Conservation (phyloP, 1,140 invertebrate genomes). For the Pogonomyrmex californicus region DNA sequence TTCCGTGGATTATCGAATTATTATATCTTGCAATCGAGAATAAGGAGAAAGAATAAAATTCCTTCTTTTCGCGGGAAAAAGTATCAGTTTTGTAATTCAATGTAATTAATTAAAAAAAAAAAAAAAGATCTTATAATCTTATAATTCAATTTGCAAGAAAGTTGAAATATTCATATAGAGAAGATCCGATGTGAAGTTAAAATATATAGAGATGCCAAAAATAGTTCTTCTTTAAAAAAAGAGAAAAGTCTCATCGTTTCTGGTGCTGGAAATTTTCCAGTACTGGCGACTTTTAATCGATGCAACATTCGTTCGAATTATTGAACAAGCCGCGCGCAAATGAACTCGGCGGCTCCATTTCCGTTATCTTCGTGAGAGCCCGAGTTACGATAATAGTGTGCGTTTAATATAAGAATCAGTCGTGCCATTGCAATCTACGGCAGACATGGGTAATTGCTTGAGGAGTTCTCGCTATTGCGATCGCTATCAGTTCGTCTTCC, state of each 20-base stretch:
- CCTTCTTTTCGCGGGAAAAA: not conserved
- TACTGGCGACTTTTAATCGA: constrained; percentile 27
- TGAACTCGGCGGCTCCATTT: constrained; percentile 62
- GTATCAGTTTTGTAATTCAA: not conserved
- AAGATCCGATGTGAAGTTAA: not conserved
- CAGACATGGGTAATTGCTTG: constrained; percentile 62
- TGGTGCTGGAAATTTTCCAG: not conserved
- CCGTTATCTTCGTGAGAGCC: constrained; percentile 63
- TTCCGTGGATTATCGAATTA: constrained; percentile 63
- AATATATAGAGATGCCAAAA: not conserved
- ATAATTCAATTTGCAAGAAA: not conserved
- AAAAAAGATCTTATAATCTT: too few relatives aligned
- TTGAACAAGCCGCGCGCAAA: constrained; percentile 46
- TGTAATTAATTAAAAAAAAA: not conserved
- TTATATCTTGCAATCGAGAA: constrained; percentile 33
- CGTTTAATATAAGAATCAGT: constrained; percentile 69
- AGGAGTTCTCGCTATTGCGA: constrained; percentile 63
- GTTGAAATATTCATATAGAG: not conserved
- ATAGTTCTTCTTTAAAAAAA: not conserved
- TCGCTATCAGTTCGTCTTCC: constrained; percentile 46
- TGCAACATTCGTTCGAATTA: constrained; percentile 43
- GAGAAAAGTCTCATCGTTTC: not conserved
- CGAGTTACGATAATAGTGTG: constrained; percentile 68
- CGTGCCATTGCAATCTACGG: constrained; percentile 56
- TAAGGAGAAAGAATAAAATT: not conserved